A percentile compares a stretch with the other conserved stretches of the same genome.
These are phyloP conservation scores for Nebria brevicollis DNA, from an alignment of 2,888 invertebrate species.

Conservation along the genomic window DNA sequence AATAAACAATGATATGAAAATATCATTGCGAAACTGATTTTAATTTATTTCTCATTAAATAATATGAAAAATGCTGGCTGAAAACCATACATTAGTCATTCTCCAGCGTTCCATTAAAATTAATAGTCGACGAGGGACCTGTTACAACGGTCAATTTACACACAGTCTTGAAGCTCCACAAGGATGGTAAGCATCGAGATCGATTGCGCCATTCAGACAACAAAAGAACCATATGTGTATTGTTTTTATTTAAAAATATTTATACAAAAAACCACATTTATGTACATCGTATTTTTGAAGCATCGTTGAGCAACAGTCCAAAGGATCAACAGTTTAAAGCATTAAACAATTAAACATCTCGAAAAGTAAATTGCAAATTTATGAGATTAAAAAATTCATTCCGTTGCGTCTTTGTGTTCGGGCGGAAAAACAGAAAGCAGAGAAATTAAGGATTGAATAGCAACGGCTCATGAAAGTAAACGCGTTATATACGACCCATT, in stretches of 20 bases:
- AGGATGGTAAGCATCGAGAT: conserved; percentile 13
- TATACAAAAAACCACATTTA: neutral
- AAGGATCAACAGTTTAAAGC: conserved; percentile 43
- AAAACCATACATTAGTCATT: conserved; percentile 33
- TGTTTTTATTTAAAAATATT: conserved; percentile 5
- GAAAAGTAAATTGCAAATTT: conserved; percentile 39
- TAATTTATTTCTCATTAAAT: conserved; percentile 40
- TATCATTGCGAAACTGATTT: neutral
- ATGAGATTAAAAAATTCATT: conserved; percentile 35
- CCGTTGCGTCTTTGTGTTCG: conserved; percentile 20
- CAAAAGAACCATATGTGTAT: conserved; percentile 22
- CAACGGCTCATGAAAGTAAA: neutral
- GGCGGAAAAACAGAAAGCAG: conserved; percentile 21
- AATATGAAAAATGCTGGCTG: conserved; percentile 34
- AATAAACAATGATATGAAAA: too few relatives aligned
- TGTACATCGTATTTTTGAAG: conserved; percentile 11
- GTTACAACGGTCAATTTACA: conserved; percentile 41
- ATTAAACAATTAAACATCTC: conserved; percentile 44
- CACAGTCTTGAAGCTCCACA: conserved; percentile 24
- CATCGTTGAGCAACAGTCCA: conserved; percentile 35
- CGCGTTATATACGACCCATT: neutral
- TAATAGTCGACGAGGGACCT: conserved; percentile 34
- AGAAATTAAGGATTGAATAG: conserved; percentile 12
- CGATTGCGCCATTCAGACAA: conserved; percentile 25
- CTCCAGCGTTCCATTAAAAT: conserved; percentile 36